Evolutionary conservation across 2,113 vertebrate genomes (phyloP).

Genomic region (Poeciliopsis prolifica): DNA sequence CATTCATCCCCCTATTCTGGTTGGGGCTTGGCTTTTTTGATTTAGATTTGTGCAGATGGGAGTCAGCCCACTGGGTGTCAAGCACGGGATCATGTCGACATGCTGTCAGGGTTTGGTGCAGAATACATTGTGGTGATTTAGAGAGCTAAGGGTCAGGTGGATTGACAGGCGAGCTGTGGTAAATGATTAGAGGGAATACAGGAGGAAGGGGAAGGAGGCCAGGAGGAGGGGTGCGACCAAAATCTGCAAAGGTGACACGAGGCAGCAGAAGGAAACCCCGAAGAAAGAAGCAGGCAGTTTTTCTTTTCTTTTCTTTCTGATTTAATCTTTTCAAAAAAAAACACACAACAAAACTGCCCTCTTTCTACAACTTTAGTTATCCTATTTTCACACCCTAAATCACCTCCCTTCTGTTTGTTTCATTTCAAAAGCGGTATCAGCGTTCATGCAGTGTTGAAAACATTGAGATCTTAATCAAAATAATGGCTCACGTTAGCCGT

Average conservation of each 20-base stretch:
- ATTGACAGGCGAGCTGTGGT: slow-evolving; percentile 51
- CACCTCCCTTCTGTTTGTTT: slow-evolving; percentile 8
- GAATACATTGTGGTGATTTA: slow-evolving; percentile 76
- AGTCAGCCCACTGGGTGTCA: slow-evolving; percentile 66
- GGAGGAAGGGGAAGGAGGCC: slow-evolving; percentile 38
- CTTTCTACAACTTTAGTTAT: not conserved
- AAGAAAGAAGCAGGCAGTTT: slow-evolving; percentile 20
- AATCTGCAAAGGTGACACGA: slow-evolving; percentile 44
- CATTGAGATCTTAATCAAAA: slow-evolving; percentile 65
- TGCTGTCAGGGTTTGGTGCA: slow-evolving; percentile 64
- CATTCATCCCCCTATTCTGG: not conserved
- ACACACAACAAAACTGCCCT: not conserved
- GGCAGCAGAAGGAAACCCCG: slow-evolving; percentile 2
- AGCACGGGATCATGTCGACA: slow-evolving; percentile 60
- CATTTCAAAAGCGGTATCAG: slow-evolving; percentile 39
- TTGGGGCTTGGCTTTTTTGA: slow-evolving; percentile 66
- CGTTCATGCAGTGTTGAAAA: slow-evolving; percentile 39
- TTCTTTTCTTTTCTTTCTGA: not conserved
- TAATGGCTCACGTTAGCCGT: slow-evolving; percentile 66
- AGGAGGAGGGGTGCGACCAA: slow-evolving; percentile 14
- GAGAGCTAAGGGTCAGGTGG: slow-evolving; percentile 66
- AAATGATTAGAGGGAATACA: slow-evolving; percentile 54
- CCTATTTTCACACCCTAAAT: not conserved
- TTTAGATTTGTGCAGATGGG: slow-evolving; percentile 67
- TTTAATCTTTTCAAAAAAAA: slow-evolving; percentile 8